Conservation (phyloP, 2,888 invertebrate genomes). For the Tetheella fluctuosa region DNA sequence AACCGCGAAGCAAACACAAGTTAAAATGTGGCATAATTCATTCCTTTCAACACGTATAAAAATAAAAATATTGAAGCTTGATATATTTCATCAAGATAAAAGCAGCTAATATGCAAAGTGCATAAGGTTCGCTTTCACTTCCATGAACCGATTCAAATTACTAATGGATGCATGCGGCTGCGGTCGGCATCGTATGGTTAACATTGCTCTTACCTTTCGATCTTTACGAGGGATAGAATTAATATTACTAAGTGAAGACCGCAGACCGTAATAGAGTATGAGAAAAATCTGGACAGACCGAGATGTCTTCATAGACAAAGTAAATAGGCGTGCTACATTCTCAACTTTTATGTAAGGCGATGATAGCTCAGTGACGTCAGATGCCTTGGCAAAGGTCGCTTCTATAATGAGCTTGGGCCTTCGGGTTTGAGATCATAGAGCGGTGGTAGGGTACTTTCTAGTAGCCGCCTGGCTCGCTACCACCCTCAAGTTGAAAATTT, state of each 20-base stretch:
- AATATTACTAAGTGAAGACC: background rate
- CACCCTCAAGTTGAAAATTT: too few species aligned
- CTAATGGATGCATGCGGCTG: constrained; percentile 5
- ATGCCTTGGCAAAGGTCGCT: too few species aligned
- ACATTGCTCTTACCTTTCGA: background rate
- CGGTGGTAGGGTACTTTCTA: too few species aligned
- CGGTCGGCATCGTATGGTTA: background rate
- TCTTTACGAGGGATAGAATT: background rate
- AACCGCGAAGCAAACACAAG: too few species aligned
- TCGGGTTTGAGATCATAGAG: too few species aligned
- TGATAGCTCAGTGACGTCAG: too few species aligned
- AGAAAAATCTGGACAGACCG: too few species aligned
- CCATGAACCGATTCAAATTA: background rate
- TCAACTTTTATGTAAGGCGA: background rate
- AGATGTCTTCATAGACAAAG: too few species aligned
- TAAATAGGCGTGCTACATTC: background rate
- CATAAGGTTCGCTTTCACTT: background rate
- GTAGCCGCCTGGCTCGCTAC: too few species aligned
- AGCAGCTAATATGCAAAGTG: constrained; percentile 3
- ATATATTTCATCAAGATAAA: background rate
- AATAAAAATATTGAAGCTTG: background rate
- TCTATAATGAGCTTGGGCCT: too few species aligned
- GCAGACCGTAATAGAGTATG: too few species aligned
- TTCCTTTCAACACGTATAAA: background rate
- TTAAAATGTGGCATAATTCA: too few species aligned